These are phyloP conservation scores for Strongylocentrotus purpuratus DNA, from an alignment of 35 echinoderm and acorn worm genomes.

Conservation along the genomic window DNA sequence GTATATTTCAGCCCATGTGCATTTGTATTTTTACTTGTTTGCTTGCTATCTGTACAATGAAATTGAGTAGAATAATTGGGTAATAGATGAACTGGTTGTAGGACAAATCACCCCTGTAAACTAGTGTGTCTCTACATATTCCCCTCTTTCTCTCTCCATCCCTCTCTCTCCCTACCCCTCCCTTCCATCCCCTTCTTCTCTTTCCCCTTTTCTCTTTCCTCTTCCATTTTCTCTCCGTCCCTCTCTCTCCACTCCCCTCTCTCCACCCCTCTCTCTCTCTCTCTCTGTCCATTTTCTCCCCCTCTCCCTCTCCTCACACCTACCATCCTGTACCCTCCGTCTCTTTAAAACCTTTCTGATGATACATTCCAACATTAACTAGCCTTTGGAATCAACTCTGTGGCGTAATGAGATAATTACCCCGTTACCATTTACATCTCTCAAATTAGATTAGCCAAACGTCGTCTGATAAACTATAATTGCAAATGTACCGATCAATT, in stretches of 20 bases:
- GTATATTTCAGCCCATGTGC: no score
- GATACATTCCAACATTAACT: background rate
- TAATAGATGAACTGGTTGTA: no score
- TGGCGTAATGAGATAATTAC: conserved; percentile 4
- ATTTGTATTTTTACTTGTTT: no score
- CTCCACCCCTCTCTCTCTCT: background rate
- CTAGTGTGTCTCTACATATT: no score
- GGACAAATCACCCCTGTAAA: no score
- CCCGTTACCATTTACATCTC: background rate
- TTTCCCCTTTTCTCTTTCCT: background rate
- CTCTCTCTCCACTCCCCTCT: background rate
- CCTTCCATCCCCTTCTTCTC: background rate
- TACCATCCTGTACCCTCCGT: no score
- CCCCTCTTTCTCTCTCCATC: background rate
- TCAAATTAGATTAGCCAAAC: background rate
- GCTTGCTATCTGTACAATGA: no score
- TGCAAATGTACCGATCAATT: background rate
- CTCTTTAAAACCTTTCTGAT: background rate
- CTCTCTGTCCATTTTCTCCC: no score
- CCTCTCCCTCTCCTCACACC: no score
- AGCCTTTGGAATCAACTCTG: background rate
- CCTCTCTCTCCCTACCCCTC: background rate
- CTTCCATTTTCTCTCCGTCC: background rate
- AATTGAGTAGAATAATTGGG: no score
- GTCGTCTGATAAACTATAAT: background rate